Evolutionary conservation across 2,797 vertebrate genomes (phyloP), one percentile per base, ranked within the genome.

Genomic region (Amblyraja radiata): DNA sequence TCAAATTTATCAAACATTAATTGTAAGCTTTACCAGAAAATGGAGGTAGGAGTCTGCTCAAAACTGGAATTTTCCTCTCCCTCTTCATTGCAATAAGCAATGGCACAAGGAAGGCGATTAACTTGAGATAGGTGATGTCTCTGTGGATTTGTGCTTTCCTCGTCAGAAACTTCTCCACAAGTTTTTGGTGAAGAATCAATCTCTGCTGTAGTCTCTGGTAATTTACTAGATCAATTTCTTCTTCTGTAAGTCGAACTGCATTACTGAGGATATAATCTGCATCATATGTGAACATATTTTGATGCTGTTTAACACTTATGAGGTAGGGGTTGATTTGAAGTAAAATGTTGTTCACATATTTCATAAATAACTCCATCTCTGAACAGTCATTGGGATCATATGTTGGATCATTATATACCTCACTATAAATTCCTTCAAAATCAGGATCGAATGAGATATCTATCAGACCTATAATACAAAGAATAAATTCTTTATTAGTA

Each of bases 211-310:
- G 93, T 93, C 94, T 95, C 94, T 97, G 96, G 74, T 96, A 96
- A 9, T 94, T 94, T 93, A 94, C 93, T 63, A 95, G 95, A 93
- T 96, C 95, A 81, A 97, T 93, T 74, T 93, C 93, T 32, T 96
- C 96, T 79, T 97, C 96, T 0, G 94, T 95, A 93, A 93, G 94
- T 63, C 94, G 95, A 93, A 96, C 58, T 46, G 94, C 95, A 90
- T 95, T 95, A 36, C 95, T 95, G 36, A 97, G 93, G 93, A 90
- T 94, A 92, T 96, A 95, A 0, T 93, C 90, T 6, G 94, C 94
- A 94, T 96, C 95, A 93, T 96, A 97, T 83, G 95, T 94, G 93
- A 97, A 97, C n/a, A 97, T 54, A 71, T 97, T 96, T 93, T 96
- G 94, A 91, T 94, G 93, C 93, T 97, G 96, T 39, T 95, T 94